Evolutionary conservation across 1,140 invertebrate genomes (phyloP).

Genomic region (Wasmannia auropunctata): DNA sequence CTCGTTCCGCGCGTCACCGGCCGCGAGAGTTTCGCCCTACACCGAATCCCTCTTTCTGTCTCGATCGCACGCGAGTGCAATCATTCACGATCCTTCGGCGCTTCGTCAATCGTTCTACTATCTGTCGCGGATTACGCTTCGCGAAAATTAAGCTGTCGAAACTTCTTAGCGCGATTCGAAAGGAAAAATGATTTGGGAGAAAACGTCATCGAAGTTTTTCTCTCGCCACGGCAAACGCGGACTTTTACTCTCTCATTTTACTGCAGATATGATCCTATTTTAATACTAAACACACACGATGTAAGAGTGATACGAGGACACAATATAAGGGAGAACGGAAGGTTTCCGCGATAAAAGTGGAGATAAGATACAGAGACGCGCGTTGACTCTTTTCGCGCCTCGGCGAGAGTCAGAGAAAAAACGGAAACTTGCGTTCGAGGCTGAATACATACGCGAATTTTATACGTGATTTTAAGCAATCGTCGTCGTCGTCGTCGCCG

Average conservation of each 20-base stretch:
- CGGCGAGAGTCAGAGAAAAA: too few species aligned
- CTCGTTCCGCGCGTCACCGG: neutral
- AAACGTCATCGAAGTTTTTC: neutral
- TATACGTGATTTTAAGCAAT: neutral
- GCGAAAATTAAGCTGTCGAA: neutral
- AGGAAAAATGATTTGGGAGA: neutral
- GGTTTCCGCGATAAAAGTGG: neutral
- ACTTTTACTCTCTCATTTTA: neutral
- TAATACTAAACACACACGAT: neutral
- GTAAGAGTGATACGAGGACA: neutral
- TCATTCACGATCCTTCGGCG: neutral
- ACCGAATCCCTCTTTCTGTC: neutral
- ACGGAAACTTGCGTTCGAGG: neutral
- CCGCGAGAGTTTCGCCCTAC: neutral
- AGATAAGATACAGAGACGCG: neutral
- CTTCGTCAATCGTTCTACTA: neutral
- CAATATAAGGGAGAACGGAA: neutral
- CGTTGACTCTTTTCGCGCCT: neutral
- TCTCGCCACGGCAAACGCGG: too few species aligned
- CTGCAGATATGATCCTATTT: neutral
- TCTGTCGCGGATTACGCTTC: neutral
- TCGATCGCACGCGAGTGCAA: slow-evolving; percentile 9
- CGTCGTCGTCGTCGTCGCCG: too few species aligned
- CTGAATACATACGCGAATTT: neutral
- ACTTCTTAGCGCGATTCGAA: neutral